Conservation (phyloP, 2,888 invertebrate species). For the Stenurella melanura region DNA sequence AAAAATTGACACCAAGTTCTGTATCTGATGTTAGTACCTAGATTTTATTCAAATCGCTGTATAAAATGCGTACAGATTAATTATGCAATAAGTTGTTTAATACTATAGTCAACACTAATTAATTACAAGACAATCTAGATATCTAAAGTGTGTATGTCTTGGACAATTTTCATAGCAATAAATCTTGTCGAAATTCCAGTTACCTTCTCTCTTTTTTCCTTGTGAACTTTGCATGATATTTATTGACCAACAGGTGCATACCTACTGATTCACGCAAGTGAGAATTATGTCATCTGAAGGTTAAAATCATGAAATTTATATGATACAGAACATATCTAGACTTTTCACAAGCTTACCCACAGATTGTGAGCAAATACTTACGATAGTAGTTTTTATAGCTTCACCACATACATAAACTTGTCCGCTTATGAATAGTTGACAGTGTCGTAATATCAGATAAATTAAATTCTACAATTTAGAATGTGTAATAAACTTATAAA, state of each 20-base stretch:
- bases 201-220: background rate
- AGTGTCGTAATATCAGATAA: conserved; percentile 16
- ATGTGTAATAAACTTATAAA: background rate
- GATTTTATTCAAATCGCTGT: background rate
- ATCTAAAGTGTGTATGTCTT: background rate
- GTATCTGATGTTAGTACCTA: background rate
- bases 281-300: conserved; percentile 10
- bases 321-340: background rate
- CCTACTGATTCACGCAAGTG: background rate
- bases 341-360: conserved; percentile 1
- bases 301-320: background rate
- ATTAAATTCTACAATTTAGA: background rate
- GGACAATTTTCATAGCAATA: background rate
- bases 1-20: too few relatives aligned
- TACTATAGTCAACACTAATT: background rate
- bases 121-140: conserved; percentile 25
- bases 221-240: conserved; percentile 8
- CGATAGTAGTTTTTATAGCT: conserved; percentile 15
- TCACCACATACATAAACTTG: conserved; percentile 8
- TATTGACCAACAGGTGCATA: conserved; percentile 17
- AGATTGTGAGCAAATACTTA: conserved; percentile 14
- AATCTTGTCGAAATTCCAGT: conserved; percentile 16
- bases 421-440: background rate
- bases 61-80: background rate
- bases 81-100: conserved; percentile 18